Percentiles rank a stretch among this genome's conserved stretches.
Evolutionary conservation across 2,797 vertebrate species (phyloP).

Genomic region (Enteromius afrohamiltoni): DNA sequence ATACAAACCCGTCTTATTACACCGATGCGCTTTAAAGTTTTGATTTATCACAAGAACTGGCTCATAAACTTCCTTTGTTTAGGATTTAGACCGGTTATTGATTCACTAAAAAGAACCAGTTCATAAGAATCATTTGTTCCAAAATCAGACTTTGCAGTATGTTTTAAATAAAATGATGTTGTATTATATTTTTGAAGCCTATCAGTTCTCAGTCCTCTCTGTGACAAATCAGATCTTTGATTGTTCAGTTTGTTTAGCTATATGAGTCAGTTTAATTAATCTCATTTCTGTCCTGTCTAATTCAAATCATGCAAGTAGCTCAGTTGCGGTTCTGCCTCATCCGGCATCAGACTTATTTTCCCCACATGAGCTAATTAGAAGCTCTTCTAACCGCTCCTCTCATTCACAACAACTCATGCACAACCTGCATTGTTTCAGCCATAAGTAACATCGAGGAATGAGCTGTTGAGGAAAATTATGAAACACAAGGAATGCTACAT

Average conservation of each 20-base stretch:
- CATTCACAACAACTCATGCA: neutral
- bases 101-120: neutral
- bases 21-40: neutral
- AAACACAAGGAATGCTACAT: neutral
- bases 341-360: neutral
- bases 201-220: neutral
- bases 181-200: neutral
- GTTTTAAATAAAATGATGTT: neutral
- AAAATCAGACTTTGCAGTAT: neutral
- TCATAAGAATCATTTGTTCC: neutral
- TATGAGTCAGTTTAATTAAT: neutral
- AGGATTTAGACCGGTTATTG: neutral
- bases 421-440: too few relatives aligned
- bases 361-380: conserved; percentile 10
- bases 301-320: conserved; percentile 17
- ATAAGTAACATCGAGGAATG: neutral
- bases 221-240: neutral
- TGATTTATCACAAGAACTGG: neutral
- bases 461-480: neutral
- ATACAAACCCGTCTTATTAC: neutral
- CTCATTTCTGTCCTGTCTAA: neutral
- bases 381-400: neutral
- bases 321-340: neutral
- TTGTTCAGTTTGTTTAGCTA: neutral
- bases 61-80: neutral